Base-by-base conservation (phyloP, 2,888 invertebrate genomes). In the Melangyna quadrimaculata region DNA sequence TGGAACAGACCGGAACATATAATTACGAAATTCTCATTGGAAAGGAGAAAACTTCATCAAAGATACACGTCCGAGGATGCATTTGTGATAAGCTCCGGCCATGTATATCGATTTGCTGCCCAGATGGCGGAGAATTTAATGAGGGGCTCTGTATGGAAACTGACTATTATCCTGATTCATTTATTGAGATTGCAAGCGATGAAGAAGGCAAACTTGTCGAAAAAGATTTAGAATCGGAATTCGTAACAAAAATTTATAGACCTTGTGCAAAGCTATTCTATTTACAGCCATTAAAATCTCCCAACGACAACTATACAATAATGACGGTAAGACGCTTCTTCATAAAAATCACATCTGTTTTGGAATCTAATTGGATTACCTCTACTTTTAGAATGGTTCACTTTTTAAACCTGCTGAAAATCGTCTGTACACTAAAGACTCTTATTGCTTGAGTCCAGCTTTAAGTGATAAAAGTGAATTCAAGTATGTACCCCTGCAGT, bases 11-110 rank as follows among this genome's bases (percentile, higher is more conserved):
- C 19, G 89, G 82, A 10, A 22, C 14, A 2, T 90, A 87, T 19
- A 65, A 88, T 53, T 89, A 89, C 55, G 32, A 63, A 37, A 78
- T 78, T n/a, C 27, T 32, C 10, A 67, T 77, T 57, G 17, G 8
- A 10, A 69, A 59, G 1, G 17, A 29, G 12, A 65, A 35, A n/a
- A 48, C 19, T 45, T 3, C 32, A 9, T 77, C 82, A 6, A 59
- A 87, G 35, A 61, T 87, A 0, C 89, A 89, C 80, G 37, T 88
- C 3, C 88, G 90, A 5, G 90, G 90, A 9, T 91, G 91, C 70
- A 80, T 89, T 6, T 90, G 90, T 74, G n/a, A n/a, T n/a, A 45
- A 87, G 7, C 17, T 88, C 4, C 88, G n/a, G 3, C 29, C 29
- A 29, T 53, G 53, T 14, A 29, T 53, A 6, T 29, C 29, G 2